Evolutionary conservation across 2,797 vertebrate species (phyloP).

Genomic region (Malacoctenus gilli): DNA sequence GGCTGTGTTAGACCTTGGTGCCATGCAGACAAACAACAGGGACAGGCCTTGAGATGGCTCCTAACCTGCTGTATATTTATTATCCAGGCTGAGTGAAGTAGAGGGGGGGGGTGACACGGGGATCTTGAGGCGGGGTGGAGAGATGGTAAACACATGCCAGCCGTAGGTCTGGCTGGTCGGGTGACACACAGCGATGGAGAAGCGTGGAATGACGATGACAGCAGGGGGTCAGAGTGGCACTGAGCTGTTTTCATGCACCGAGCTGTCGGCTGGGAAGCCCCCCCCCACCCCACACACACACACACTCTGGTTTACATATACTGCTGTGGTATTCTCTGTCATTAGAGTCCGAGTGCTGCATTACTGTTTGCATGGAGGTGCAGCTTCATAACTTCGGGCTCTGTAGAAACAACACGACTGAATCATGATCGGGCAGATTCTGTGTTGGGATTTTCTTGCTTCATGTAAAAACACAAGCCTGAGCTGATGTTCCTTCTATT

Average conservation of each 20-base stretch:
- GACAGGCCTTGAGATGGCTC: constrained; percentile 42
- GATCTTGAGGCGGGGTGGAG: background rate
- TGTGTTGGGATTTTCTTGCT: too few relatives aligned
- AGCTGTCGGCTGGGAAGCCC: constrained; percentile 23
- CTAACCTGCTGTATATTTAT: constrained; percentile 23
- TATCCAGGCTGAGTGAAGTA: constrained; percentile 1
- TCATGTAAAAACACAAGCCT: too few relatives aligned
- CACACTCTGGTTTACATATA: background rate
- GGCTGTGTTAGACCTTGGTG: constrained; percentile 41
- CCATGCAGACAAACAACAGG: constrained; percentile 45
- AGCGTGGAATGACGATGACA: constrained; percentile 19
- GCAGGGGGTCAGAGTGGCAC: constrained; percentile 15
- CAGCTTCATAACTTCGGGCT: too few relatives aligned
- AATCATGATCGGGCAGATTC: too few relatives aligned
- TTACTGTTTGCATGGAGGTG: too few relatives aligned
- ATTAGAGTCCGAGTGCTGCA: too few relatives aligned
- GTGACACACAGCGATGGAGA: constrained; percentile 8
- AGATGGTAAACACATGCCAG: constrained; percentile 53
- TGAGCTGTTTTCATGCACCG: constrained; percentile 27
- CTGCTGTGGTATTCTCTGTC: background rate
- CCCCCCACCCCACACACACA: background rate
- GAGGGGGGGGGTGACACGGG: background rate
- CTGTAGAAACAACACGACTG: too few relatives aligned
- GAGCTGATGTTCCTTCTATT: background rate
- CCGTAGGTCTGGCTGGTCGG: background rate